phyloP scores from a whole-genome alignment of 2,888 invertebrate species.

The Argyresthia albistria region DNA sequence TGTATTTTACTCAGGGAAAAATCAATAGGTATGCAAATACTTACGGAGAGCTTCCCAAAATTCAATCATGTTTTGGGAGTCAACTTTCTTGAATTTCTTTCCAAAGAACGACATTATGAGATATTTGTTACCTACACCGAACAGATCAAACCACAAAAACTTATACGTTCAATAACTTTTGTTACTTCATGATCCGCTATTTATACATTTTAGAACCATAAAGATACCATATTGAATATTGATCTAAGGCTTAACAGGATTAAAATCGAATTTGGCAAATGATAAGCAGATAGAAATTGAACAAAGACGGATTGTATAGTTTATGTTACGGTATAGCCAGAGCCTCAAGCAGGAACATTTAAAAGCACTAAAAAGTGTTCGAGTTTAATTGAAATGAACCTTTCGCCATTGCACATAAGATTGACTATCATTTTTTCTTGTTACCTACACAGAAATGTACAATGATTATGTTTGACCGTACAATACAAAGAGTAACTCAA shows the following conservation, averaged over 20 bases:
- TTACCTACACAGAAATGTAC: too few species aligned
- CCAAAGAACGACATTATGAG: slow-evolving; percentile 13
- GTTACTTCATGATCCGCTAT: background rate
- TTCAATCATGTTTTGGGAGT: slow-evolving; percentile 10
- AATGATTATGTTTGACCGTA: too few species aligned
- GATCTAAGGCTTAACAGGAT: background rate
- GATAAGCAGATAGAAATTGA: too few species aligned
- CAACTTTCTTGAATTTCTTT: slow-evolving; percentile 14
- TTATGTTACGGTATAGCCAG: too few species aligned
- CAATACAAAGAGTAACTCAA: too few species aligned
- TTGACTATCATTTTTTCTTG: too few species aligned
- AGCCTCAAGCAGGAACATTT: too few species aligned
- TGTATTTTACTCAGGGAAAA: background rate
- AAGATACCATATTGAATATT: too few species aligned
- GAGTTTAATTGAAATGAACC: too few species aligned
- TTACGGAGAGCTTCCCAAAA: slow-evolving; percentile 13
- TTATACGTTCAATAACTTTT: background rate
- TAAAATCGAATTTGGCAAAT: background rate
- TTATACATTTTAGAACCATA: background rate
- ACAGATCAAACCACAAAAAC: background rate
- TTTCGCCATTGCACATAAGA: too few species aligned
- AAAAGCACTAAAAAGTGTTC: too few species aligned
- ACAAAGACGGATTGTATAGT: too few species aligned
- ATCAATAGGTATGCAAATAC: slow-evolving; percentile 3
- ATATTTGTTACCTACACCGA: background rate